Evolutionary conservation across 2,888 invertebrate genomes (phyloP), one percentile per base, ranked within the genome.

Genomic region (Tipula lateralis): DNA sequence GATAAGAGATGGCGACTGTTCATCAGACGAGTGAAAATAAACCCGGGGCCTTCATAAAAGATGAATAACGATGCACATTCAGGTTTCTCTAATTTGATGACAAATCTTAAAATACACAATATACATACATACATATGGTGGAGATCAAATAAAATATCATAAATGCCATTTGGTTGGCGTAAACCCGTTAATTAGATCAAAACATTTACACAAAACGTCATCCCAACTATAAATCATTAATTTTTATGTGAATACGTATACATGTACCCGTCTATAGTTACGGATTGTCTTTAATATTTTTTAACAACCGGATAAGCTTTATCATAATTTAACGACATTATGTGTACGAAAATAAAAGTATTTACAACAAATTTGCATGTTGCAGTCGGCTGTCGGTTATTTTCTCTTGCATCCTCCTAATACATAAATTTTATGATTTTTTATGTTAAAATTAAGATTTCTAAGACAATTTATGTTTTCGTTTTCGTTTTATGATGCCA

Each of bases 121-220:
- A n/a, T n/a, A 12, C 4, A 50, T 50, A 16, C 4, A 16, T 16
- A 16, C 4, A 16, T 6, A 50, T n/a, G 4, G 6, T n/a, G n/a
- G 7, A 66, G 7, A 66, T 66, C 19, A 66, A 9, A 66, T 9
- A 66, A 66, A 66, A 9, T 24, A 24, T 9, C 2, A 24, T 6
- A 66, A 66, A 66, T 24, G 7, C 12, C 24, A 24, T 66, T 19
- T 66, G 66, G 24, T 24, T 66, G 24, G 66, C 66, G 66, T 66
- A 66, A 66, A 66, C 24, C 66, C 66, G 66, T 66, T 66, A 66
- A 66, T 66, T 66, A 66, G 66, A 66, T 66, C 66, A 66, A 66
- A 66, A 66, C 66, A 66, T 66, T 66, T 66, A 66, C 24, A 66
- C 66, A 66, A 66, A 24, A 66, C 24, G 19, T 24, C 66, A 66